A percentile compares a stretch with the other conserved stretches of the same genome.
phyloP scores from a whole-genome alignment of 30 jellyfish, hydroid and myxozoan species.

The Catostylus mosaicus region DNA sequence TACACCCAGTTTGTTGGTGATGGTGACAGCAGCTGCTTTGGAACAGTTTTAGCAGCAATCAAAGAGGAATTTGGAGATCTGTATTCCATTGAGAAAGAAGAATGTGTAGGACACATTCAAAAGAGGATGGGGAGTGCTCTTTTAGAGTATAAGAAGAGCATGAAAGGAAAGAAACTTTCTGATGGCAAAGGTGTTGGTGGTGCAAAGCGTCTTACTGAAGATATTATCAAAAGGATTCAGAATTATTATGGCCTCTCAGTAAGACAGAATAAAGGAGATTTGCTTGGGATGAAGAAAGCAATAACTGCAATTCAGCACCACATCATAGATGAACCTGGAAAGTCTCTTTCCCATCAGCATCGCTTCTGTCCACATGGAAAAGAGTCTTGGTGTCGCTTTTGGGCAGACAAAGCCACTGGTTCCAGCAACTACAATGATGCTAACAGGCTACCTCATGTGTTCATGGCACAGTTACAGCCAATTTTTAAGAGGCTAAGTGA shows the following conservation, averaged over 20 bases:
- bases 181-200: slow-evolving; percentile 55
- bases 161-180: slow-evolving; percentile 37
- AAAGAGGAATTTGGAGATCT: slow-evolving; percentile 24
- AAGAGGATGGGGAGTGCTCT: slow-evolving; percentile 58
- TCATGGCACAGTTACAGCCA: slow-evolving; percentile 34
- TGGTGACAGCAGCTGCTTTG: slow-evolving; percentile 64
- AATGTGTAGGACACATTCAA: slow-evolving; percentile 56
- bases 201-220: slow-evolving; percentile 38
- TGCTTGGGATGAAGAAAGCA: slow-evolving; percentile 36
- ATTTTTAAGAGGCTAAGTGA: slow-evolving; percentile 41
- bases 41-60: slow-evolving; percentile 42
- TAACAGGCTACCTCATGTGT: slow-evolving; percentile 28
- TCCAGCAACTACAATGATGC: background rate
- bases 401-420: slow-evolving; percentile 32
- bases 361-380: slow-evolving; percentile 40
- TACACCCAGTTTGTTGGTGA: slow-evolving; percentile 49
- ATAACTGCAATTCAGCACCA: slow-evolving; percentile 37
- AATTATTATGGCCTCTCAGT: slow-evolving; percentile 38
- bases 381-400: slow-evolving; percentile 50
- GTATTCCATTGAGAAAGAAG: slow-evolving; percentile 37
- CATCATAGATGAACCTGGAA: slow-evolving; percentile 3
- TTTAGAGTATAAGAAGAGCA: slow-evolving; percentile 23
- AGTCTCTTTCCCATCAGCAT: slow-evolving; percentile 33
- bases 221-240: slow-evolving; percentile 29
- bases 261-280: slow-evolving; percentile 41